A percentile compares a stretch with the other conserved stretches of the same genome.
These are phyloP conservation scores for Conus canariensis DNA, from an alignment of 2,888 invertebrate species.

Conservation along the genomic window DNA sequence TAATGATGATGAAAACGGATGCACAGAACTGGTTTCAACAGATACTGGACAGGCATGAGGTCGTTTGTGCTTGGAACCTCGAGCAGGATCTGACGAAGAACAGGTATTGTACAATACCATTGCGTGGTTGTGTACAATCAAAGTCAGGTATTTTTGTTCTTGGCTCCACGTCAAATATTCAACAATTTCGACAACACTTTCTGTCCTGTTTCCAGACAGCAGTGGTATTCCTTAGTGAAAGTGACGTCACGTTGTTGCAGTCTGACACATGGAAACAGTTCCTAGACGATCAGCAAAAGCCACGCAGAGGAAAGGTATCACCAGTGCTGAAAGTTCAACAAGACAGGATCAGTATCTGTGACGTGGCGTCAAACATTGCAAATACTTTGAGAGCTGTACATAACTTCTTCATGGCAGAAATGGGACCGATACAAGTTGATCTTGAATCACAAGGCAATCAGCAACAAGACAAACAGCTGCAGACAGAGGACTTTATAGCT, in stretches of 20 bases:
- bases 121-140: not conserved
- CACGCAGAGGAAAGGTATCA: not conserved
- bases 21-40: slow-evolving; percentile 12
- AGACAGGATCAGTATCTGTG: not conserved
- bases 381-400: not conserved
- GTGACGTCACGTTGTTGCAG: not conserved
- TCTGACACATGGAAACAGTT: not conserved
- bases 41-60: not conserved
- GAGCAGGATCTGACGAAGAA: not conserved
- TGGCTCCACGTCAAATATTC: not conserved
- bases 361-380: not conserved
- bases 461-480: not conserved
- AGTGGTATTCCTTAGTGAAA: not conserved
- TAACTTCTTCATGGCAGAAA: not conserved
- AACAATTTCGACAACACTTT: not conserved
- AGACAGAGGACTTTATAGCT: not conserved
- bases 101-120: not conserved
- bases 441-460: not conserved
- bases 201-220: not conserved
- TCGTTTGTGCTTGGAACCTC: not conserved
- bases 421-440: not conserved
- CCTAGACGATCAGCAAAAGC: no score
- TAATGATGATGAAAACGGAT: not conserved
- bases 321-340: not conserved
- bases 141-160: not conserved